phyloP scores from a whole-genome alignment of 2,888 invertebrate genomes.

The Emesis russula region DNA sequence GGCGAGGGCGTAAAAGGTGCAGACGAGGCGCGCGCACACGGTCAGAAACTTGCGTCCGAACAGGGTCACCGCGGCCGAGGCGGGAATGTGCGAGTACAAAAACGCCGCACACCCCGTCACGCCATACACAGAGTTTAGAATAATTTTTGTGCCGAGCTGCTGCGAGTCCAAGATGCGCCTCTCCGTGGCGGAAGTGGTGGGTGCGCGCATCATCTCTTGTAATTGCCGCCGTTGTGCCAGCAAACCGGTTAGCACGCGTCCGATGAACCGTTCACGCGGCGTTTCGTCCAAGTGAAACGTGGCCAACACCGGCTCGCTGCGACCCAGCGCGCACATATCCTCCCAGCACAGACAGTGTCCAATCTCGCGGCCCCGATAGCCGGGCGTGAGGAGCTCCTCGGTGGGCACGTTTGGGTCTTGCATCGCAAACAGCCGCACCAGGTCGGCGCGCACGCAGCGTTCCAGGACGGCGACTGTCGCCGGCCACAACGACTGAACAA shows the following conservation, averaged over 20 bases:
- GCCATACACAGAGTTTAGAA: slow-evolving; percentile 26
- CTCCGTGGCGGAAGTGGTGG: slow-evolving; percentile 28
- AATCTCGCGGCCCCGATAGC: slow-evolving; percentile 29
- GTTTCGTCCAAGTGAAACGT: slow-evolving; percentile 34
- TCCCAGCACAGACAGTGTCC: slow-evolving; percentile 30
- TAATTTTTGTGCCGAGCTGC: slow-evolving; percentile 23
- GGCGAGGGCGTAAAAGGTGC: slow-evolving; percentile 29
- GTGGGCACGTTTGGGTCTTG: neutral
- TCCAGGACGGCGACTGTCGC: slow-evolving; percentile 18
- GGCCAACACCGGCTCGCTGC: slow-evolving; percentile 30
- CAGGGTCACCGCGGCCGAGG: slow-evolving; percentile 34
- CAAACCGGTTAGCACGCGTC: slow-evolving; percentile 26
- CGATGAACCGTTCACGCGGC: slow-evolving; percentile 26
- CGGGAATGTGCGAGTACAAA: slow-evolving; percentile 29
- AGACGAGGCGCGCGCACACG: slow-evolving; percentile 24
- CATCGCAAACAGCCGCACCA: slow-evolving; percentile 25
- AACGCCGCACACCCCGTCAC: slow-evolving; percentile 25
- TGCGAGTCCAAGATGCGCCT: slow-evolving; percentile 33
- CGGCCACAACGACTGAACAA: slow-evolving; percentile 14
- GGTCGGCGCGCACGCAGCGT: slow-evolving; percentile 19
- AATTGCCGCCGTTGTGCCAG: slow-evolving; percentile 18
- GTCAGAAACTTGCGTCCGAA: slow-evolving; percentile 31
- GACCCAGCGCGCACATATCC: slow-evolving; percentile 26
- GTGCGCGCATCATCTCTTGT: slow-evolving; percentile 18
- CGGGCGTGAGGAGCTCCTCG: slow-evolving; percentile 14